Base-by-base conservation (phyloP, 2,888 invertebrate genomes). In the Plutella xylostella region DNA sequence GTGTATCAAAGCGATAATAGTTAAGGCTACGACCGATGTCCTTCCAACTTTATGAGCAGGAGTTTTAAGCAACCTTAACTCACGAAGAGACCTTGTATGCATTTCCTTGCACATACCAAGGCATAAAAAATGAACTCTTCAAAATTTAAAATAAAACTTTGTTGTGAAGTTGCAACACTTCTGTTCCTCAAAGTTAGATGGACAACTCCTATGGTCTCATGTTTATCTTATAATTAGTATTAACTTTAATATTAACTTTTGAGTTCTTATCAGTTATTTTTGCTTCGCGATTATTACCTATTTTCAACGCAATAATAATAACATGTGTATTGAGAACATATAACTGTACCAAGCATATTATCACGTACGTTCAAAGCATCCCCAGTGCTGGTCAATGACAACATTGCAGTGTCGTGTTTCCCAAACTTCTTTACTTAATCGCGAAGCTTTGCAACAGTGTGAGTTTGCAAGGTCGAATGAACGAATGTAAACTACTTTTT, bases 1-100 rank as follows among this genome's bases (percentile, higher is more conserved):
- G 83, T 84, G 85, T 85, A 84, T 83, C 73, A 77, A 69, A 82
- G 84, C 85, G 83, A 84, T 84, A 84, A 82, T 80, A 79, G 73
- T 48, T 77, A 72, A 68, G 55, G 65, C 55, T 69, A 68, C 63
- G 71, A 58, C 69, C 68, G 55, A 61, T 61, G 68, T 60, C 61
- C 51, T 65, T 65, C 57, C 41, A 59, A 58, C 60, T 60, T 67
- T 58, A 62, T 33, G 17, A 68, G 70, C 62, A 68, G 69, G 9
- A n/a, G n/a, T n/a, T n/a, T 20, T 20, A 19, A 12, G 12, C 12
- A 4, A 9, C n/a, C 15, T 33, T 33, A n/a, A 9, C n/a, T 37
- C 37, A n/a, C 7, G n/a, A n/a, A 5, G n/a, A 28, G 28, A 28
- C 3, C 9, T 28, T 4, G n/a, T 28, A 28, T 6, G 28, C 11